Evolutionary conservation across 1,140 invertebrate species (phyloP), one percentile per base, ranked within the genome.

Genomic region (Euborellia annulipes): DNA sequence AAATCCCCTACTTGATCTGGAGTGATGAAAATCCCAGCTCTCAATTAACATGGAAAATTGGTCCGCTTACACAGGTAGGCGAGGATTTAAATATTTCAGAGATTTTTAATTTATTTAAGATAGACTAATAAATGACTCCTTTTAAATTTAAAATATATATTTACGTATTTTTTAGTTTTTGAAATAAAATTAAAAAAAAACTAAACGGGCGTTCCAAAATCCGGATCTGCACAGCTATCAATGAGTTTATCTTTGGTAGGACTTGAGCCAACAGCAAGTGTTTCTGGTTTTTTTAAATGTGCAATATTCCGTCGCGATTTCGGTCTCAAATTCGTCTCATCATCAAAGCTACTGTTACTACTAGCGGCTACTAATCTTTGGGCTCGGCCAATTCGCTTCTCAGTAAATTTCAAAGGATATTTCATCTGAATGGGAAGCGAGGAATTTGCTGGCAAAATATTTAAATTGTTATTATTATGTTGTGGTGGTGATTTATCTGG

Each of bases 181-280:
- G 23, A 27, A 27, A 27, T 6, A 27, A 6, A 27, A 27, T 6
- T 27, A 27, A 27, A 11, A 27, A 27, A 27, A 6, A 21, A 44
- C 66, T 66, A 73, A 49, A 73, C 71, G 18, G 71, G 71, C 11
- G 71, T 73, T 37, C 71, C 71, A 58, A 73, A 73, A 60, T 72
- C 70, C 1, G 70, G 70, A 62, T 73, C 70, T 6, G 70, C 71
- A 49, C 68, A 66, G 32, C 69, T 70, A 50, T 69, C 64, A 21
- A 64, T 21, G 3, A 46, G 8, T 16, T 21, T 14, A 40, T 23
- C 30, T 30, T 46, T 19, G 23, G 43, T 37, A 4, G 43, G 43
- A 16, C 43, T 45, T 14, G 34, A 36, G 14, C 43, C 43, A n/a
- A 45, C 34, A 36, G 43, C 43, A 14, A 45, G 20, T 36, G 22